Evolutionary conservation across 2,113 vertebrate genomes (phyloP).

Genomic region (Oriolus oriolus): DNA sequence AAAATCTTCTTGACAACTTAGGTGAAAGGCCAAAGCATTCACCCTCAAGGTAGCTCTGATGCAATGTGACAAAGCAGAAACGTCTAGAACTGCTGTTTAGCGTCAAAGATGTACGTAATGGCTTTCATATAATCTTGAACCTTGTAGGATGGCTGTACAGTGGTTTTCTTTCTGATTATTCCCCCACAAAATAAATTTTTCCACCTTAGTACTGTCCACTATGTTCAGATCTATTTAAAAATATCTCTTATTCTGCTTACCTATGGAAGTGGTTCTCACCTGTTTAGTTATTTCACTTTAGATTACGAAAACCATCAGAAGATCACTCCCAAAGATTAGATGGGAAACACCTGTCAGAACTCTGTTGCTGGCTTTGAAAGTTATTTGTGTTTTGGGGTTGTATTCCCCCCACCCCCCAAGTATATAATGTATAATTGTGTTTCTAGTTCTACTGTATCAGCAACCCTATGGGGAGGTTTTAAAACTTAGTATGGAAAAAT

Average conservation of each 20-base stretch:
- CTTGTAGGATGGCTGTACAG: neutral
- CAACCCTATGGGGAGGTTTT: neutral
- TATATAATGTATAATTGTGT: neutral
- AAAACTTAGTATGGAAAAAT: neutral
- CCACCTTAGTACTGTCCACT: neutral
- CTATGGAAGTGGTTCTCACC: neutral
- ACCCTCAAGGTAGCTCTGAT: neutral
- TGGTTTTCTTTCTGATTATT: neutral
- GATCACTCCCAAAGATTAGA: neutral
- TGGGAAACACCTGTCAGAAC: neutral
- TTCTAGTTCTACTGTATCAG: neutral
- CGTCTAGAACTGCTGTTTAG: neutral
- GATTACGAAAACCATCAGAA: neutral
- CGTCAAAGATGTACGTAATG: neutral
- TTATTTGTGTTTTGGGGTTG: neutral
- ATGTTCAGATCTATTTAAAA: neutral
- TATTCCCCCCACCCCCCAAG: accelerated
- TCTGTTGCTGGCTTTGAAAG: neutral
- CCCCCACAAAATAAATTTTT: neutral
- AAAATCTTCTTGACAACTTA: neutral
- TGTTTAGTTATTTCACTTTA: neutral
- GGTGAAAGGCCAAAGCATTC: neutral
- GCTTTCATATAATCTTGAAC: neutral
- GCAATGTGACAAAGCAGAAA: neutral
- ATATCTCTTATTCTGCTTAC: neutral